Conservation (phyloP, 2,888 invertebrate genomes). For the Drosophila maculinotata region DNA sequence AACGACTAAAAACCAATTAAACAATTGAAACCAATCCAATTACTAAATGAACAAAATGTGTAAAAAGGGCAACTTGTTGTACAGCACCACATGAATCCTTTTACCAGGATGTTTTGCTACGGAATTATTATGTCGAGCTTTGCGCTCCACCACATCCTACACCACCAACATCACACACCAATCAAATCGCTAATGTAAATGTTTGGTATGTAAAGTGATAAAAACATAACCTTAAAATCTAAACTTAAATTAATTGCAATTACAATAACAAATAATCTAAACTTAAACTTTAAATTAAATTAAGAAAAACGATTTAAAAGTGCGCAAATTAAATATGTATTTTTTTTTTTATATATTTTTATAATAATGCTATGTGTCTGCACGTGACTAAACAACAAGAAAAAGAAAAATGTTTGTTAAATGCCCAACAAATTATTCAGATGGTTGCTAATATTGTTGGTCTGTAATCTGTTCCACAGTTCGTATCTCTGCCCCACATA, state of each 20-base stretch:
- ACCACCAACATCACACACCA: conserved; percentile 82
- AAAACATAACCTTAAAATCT: conserved; percentile 39
- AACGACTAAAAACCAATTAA: conserved; percentile 43
- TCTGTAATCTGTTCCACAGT: conserved; percentile 60
- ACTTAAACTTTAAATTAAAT: conserved; percentile 24
- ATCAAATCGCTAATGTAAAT: conserved; percentile 81
- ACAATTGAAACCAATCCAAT: conserved; percentile 56
- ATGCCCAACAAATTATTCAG: not conserved
- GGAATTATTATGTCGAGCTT: conserved; percentile 82
- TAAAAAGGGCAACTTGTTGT: conserved; percentile 81
- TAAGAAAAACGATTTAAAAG: conserved; percentile 43
- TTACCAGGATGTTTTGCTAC: conserved; percentile 82
- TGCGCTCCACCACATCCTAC: conserved; percentile 81
- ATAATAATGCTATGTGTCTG: conserved; percentile 70
- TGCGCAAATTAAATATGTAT: conserved; percentile 43
- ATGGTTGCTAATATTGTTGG: conserved; percentile 16
- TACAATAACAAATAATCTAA: conserved; percentile 32
- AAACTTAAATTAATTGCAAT: conserved; percentile 35
- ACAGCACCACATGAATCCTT: conserved; percentile 82
- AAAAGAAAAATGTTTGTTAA: conserved; percentile 45
- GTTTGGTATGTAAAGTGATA: conserved; percentile 81
- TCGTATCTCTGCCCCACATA: conserved; percentile 82
- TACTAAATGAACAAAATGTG: conserved; percentile 65
- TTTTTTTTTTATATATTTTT: conserved; percentile 16
- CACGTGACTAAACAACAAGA: conserved; percentile 64